A percentile compares a stretch with the other conserved stretches of the same genome.
Evolutionary conservation across 2,797 vertebrate species (phyloP).

Genomic region (Smutsia gigantea): DNA sequence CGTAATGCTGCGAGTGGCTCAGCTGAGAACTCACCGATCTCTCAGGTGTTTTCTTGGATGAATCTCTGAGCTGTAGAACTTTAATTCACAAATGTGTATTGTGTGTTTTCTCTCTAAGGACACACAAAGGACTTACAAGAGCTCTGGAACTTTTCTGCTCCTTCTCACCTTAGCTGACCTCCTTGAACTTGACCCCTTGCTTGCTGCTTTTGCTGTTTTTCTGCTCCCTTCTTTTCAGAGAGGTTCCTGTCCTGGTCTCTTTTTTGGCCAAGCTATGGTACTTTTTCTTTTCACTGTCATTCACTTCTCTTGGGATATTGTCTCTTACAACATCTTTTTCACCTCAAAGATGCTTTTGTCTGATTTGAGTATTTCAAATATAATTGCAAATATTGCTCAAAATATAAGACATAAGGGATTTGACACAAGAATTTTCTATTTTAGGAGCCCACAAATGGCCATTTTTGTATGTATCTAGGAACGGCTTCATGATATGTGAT

Average conservation of each 20-base stretch:
- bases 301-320: neutral
- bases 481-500: neutral
- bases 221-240: neutral
- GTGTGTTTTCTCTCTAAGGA: neutral
- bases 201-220: neutral
- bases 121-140: conserved; percentile 14
- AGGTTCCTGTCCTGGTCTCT: neutral
- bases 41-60: neutral
- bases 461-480: neutral
- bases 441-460: neutral
- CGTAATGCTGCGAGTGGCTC: neutral
- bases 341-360: neutral
- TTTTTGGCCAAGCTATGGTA: neutral
- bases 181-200: neutral
- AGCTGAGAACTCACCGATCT: neutral
- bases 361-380: neutral
- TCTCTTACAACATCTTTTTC: neutral
- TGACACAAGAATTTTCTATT: neutral
- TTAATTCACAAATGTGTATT: neutral
- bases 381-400: neutral
- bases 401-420: neutral
- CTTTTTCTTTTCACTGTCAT: neutral
- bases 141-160: conserved; percentile 8
- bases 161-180: neutral
- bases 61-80: neutral